Percentiles rank a stretch among this genome's conserved stretches.
These are phyloP conservation scores for Pseudococcus viburni DNA, from an alignment of 2,888 invertebrate genomes.

Conservation along the genomic window DNA sequence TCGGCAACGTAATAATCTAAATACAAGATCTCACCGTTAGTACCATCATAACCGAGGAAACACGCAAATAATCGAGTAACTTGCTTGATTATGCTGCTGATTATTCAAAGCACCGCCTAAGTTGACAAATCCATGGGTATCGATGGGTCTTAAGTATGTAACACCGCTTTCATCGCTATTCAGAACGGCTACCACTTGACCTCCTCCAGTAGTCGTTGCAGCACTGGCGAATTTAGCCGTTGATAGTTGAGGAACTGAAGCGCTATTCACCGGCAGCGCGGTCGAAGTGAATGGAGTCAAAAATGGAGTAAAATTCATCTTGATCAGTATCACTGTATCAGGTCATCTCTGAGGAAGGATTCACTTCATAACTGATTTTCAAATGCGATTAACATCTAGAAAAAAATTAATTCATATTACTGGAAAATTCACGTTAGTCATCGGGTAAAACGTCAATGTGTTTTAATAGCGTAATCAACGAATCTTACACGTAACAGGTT, in stretches of 20 bases:
- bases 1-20: slow-evolving; percentile 82
- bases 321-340: slow-evolving; percentile 68
- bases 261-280: slow-evolving; percentile 78
- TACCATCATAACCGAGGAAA: background rate
- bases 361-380: background rate
- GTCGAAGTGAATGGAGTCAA: slow-evolving; percentile 77
- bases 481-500: background rate
- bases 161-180: slow-evolving; percentile 81
- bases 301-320: slow-evolving; percentile 86
- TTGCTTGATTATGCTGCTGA: slow-evolving; percentile 68
- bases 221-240: slow-evolving; percentile 64
- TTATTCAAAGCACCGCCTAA: slow-evolving; percentile 68
- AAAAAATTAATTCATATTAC: background rate
- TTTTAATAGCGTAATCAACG: slow-evolving; percentile 11
- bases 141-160: slow-evolving; percentile 81
- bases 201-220: slow-evolving; percentile 68
- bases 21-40: slow-evolving; percentile 67
- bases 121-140: slow-evolving; percentile 73
- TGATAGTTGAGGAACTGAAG: slow-evolving; percentile 67
- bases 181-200: slow-evolving; percentile 79
- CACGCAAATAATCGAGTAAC: background rate
- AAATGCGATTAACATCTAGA: background rate
- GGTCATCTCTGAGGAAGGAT: background rate
- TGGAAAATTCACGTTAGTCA: background rate
- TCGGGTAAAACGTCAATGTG: background rate